Evolutionary conservation across 2,113 vertebrate genomes (phyloP), one percentile per base, ranked within the genome.

Genomic region (Nicator chloris): DNA sequence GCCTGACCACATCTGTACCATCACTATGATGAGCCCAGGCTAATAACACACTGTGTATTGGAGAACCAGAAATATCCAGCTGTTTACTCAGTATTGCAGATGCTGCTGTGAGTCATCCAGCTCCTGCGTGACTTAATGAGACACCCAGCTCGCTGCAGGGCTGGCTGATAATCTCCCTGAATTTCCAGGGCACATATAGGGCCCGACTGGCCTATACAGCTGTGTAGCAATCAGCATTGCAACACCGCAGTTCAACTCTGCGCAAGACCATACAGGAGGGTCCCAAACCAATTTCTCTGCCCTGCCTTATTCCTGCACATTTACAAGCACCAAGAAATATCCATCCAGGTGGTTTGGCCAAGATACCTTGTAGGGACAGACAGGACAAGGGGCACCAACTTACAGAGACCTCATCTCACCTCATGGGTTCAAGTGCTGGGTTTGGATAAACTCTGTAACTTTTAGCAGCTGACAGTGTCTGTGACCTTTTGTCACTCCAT

Each of bases 101-200:
- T 94, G 91, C 92, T 92, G 91, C 56, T 83, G 39, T 92, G 92
- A 96, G 56, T 96, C 96, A 95, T 11, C 6, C 59, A 57, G 44
- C 40, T 85, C 87, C 76, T 30, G 11, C 1, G 1, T 68, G 90
- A 68, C 73, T 92, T 87, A 63, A 78, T 86, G 65, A 96, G 90
- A 54, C 69, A 75, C 39, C 56, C 68, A 51, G 72, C 33, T 88
- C 4, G 42, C 79, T 87, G 61, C 70, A 79, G 93, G 81, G 56
- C 61, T 77, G 84, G 27, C 66, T 7, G 35, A 73, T 81, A 88
- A 95, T 33, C 86, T 93, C 64, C 71, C 70, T 21, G 42, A 90
- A 76, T 2, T 23, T 45, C 15, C 0, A 35, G 81, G 64, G 91
- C 60, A 75, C 76, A 54, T 90, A 81, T 18, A 94, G 82, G 71